phyloP scores from a whole-genome alignment of 2,888 invertebrate genomes.

The Pasiphila rectangulata region DNA sequence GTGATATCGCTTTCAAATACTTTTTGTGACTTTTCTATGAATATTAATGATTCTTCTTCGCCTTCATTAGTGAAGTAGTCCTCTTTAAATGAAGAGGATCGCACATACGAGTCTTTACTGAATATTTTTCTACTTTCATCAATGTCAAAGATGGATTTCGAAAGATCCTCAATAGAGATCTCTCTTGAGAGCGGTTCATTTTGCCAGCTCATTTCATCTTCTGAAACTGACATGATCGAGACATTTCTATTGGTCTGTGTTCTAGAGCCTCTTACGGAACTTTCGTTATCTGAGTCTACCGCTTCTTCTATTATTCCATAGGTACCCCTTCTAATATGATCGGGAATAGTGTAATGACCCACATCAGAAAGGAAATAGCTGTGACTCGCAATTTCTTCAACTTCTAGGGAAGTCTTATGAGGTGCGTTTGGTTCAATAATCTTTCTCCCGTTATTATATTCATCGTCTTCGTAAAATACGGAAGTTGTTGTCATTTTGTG shows the following conservation, averaged over 20 bases:
- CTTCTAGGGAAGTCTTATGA: conserved; percentile 77
- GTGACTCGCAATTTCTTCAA: conserved; percentile 83
- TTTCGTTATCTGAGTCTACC: conserved; percentile 76
- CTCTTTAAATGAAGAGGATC: conserved; percentile 75
- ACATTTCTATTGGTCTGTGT: conserved; percentile 73
- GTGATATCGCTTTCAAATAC: conserved; percentile 74
- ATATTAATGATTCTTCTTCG: conserved; percentile 64
- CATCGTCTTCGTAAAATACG: conserved; percentile 77
- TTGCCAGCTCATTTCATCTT: conserved; percentile 82
- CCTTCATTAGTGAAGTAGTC: conserved; percentile 66
- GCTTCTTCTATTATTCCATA: conserved; percentile 78
- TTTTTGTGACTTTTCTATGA: conserved; percentile 68
- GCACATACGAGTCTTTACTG: conserved; percentile 71
- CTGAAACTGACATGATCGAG: conserved; percentile 85
- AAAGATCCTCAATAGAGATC: conserved; percentile 81
- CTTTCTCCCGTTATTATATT: conserved; percentile 64
- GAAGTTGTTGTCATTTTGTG: conserved; percentile 84
- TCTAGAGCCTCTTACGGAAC: conserved; percentile 50
- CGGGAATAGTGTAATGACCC: conserved; percentile 70
- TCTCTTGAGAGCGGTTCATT: conserved; percentile 79
- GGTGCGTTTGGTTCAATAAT: conserved; percentile 72
- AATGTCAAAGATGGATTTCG: conserved; percentile 75
- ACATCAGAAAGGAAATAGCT: conserved; percentile 80
- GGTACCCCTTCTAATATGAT: conserved; percentile 65
- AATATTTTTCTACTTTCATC: conserved; percentile 75